Conservation (phyloP, 2,797 vertebrate species). For the Pipistrellus pipistrellus region DNA sequence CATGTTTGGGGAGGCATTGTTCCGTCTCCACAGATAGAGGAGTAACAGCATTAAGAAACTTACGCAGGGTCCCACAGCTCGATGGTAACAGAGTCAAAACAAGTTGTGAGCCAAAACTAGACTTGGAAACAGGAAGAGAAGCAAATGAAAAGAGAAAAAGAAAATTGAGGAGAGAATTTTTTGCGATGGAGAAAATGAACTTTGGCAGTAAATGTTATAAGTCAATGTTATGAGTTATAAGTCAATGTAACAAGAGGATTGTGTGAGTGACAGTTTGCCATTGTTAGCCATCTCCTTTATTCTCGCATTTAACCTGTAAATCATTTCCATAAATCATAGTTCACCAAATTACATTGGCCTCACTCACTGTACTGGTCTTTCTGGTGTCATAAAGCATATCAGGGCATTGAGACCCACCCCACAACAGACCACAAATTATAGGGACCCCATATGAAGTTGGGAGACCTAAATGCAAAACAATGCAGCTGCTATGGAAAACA, state of each 20-base stretch:
- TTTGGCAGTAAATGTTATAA: conserved; percentile 47
- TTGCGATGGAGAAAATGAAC: neutral
- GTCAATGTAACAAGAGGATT: conserved; percentile 10
- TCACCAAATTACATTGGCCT: conserved; percentile 45
- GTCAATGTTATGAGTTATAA: neutral
- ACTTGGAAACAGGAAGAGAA: conserved; percentile 35
- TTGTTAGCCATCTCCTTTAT: conserved; percentile 41
- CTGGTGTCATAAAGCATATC: conserved; percentile 50
- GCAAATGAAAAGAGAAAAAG: neutral
- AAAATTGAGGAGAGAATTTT: neutral
- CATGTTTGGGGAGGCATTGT: neutral
- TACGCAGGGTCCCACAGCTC: neutral
- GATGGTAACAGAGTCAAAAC: neutral
- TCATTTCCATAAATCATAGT: conserved; percentile 63
- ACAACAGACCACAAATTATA: neutral
- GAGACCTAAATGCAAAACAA: neutral
- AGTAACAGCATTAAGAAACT: neutral
- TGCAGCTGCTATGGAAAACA: neutral
- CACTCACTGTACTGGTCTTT: conserved; percentile 49
- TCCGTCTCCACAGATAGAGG: neutral
- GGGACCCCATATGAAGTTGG: neutral
- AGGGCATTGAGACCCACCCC: neutral
- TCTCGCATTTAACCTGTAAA: conserved; percentile 38
- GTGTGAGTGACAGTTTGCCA: neutral
- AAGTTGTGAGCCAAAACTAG: neutral